Base-by-base conservation (phyloP, 2,797 vertebrate genomes). In the Cercopithecus mitis region DNA sequence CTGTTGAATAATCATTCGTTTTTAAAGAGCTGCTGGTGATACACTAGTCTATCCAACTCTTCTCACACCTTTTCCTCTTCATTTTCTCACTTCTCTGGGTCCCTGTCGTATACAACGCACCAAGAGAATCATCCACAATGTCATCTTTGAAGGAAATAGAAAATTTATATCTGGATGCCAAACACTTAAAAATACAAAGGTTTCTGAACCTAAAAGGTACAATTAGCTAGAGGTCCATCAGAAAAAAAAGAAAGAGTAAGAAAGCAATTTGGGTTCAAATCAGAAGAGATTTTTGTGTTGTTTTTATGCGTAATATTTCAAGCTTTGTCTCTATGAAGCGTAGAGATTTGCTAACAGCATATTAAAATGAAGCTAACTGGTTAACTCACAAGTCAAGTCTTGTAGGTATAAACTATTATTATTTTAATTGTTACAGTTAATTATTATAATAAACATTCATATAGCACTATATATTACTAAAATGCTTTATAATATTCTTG, bases 301-400 rank as follows among this genome's bases (percentile, higher is more conserved):
- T 76, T 88, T 89, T 88, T 67, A 93, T 93, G 36, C 36, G 47
- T 87, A 91, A 61, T 89, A 92, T 84, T 94, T 92, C 22, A 95
- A 94, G 80, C 58, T 97, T 84, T 94, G 57, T 84, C 79, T 97
- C 91, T 84, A 75, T 45, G 76, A 96, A 88, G 33, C 88, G 83
- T 72, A 83, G 47, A 79, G 96, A 97, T 97, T 88, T 98, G 88
- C 83, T 72, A 97, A 88, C 80, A 96, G 96, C 95, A 96, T 98
- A 97, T 97, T 98, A 97, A 95, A 90, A 95, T 88, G 47, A n/a
- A 96, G 17, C 81, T 89, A 97, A 70, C 72, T 98, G 86, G 82
- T 85, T 97, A 95, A 88, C 52, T 75, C 82, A 80, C 92, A 95
- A 94, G 85, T 94, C 85, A 94, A 97, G 70, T 95, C 89, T 67